phyloP scores from a whole-genome alignment of 1,140 invertebrate genomes.

The Gryon sp. region DNA sequence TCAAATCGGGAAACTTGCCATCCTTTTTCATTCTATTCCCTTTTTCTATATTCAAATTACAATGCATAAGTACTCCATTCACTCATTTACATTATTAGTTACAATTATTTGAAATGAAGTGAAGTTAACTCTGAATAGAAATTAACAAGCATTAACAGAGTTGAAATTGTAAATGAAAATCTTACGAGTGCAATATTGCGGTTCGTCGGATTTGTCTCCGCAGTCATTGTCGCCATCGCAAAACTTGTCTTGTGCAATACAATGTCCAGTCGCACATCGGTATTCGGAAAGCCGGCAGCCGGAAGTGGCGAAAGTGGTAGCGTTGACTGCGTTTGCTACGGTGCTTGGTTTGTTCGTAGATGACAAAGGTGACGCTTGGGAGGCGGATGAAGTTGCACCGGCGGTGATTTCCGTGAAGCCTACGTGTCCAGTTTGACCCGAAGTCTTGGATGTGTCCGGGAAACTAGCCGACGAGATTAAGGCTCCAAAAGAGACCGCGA shows the following conservation, averaged over 20 bases:
- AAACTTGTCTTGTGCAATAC: slow-evolving; percentile 87
- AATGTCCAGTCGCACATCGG: slow-evolving; percentile 85
- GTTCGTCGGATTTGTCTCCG: slow-evolving; percentile 88
- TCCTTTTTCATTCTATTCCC: too few species aligned
- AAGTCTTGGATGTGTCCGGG: slow-evolving; percentile 62
- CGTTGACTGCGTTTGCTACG: slow-evolving; percentile 25
- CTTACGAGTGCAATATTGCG: slow-evolving; percentile 88
- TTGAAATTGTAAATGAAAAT: background rate
- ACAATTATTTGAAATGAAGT: too few species aligned
- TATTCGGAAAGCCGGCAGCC: slow-evolving; percentile 81
- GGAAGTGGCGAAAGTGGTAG: slow-evolving; percentile 37
- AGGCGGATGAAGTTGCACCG: slow-evolving; percentile 44
- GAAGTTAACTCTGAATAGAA: too few species aligned
- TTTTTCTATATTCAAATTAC: too few species aligned
- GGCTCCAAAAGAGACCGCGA: slow-evolving; percentile 71
- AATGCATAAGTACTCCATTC: too few species aligned
- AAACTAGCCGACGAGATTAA: slow-evolving; percentile 72
- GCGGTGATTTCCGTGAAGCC: slow-evolving; percentile 58
- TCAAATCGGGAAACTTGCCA: too few species aligned
- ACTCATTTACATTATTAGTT: too few species aligned
- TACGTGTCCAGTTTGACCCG: slow-evolving; percentile 56
- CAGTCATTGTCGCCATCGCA: slow-evolving; percentile 90
- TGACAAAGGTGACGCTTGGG: slow-evolving; percentile 41
- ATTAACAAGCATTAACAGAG: too few species aligned
- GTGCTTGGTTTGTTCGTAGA: slow-evolving; percentile 46